Percentiles rank a stretch among this genome's conserved stretches.
Evolutionary conservation across 2,888 invertebrate genomes (phyloP).

Genomic region (Lamellibrachia satsuma): DNA sequence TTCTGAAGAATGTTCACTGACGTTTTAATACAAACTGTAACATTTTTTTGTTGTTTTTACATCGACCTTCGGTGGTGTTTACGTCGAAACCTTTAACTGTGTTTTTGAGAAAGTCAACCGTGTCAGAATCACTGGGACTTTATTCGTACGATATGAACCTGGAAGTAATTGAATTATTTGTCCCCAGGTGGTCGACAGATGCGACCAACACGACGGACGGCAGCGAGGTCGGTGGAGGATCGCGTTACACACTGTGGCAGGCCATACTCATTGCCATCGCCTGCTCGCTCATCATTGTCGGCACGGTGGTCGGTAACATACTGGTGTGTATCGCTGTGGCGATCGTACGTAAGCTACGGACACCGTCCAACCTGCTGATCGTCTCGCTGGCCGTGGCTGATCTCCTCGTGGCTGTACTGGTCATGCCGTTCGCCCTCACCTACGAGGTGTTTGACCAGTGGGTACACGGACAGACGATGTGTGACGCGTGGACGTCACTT

Average conservation of each 20-base stretch:
- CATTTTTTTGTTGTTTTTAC: no score
- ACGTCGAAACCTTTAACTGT: no score
- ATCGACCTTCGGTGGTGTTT: no score
- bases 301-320: conserved; percentile 68
- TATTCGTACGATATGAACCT: no score
- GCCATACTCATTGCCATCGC: conserved; percentile 47
- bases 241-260: conserved; percentile 30
- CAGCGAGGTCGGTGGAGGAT: neutral
- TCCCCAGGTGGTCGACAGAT: neutral
- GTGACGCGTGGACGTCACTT: conserved; percentile 69
- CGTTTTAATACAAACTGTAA: no score
- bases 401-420: conserved; percentile 68
- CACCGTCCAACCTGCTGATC: conserved; percentile 63
- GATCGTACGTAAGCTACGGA: conserved; percentile 67
- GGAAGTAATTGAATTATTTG: no score
- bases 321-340: conserved; percentile 69
- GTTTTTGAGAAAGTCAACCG: no score
- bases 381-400: conserved; percentile 68
- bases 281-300: conserved; percentile 61
- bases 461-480: conserved; percentile 63
- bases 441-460: conserved; percentile 62
- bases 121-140: no score
- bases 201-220: neutral
- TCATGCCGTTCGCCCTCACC: conserved; percentile 69
- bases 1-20: no score